Conservation (phyloP, 2,888 invertebrate species). For the Epirrhoe tristata region DNA sequence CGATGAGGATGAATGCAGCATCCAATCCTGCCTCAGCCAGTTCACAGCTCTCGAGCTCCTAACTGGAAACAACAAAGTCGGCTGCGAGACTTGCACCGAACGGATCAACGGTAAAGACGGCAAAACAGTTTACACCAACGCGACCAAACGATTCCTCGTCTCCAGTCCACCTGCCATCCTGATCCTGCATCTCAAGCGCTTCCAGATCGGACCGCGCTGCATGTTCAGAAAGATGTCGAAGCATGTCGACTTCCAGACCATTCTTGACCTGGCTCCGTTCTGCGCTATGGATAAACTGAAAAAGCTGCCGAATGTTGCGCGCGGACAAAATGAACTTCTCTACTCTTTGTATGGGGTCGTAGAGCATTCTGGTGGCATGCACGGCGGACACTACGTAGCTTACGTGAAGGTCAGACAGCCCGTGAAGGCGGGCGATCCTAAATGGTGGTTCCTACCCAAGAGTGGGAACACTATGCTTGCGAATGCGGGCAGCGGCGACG, state of each 20-base stretch:
- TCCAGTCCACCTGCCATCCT: slow-evolving; percentile 96
- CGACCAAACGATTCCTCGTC: slow-evolving; percentile 94
- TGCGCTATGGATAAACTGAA: slow-evolving; percentile 89
- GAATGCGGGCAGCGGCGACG: slow-evolving; percentile 71
- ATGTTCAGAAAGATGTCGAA: slow-evolving; percentile 94
- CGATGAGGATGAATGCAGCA: slow-evolving; percentile 92
- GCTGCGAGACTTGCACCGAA: slow-evolving; percentile 95
- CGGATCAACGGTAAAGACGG: slow-evolving; percentile 88
- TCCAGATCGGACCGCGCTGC: slow-evolving; percentile 91
- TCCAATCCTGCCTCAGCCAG: slow-evolving; percentile 95
- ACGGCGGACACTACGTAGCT: slow-evolving; percentile 95
- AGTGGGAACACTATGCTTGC: slow-evolving; percentile 83
- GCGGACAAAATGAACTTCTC: slow-evolving; percentile 88
- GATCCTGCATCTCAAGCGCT: slow-evolving; percentile 97
- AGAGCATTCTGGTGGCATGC: slow-evolving; percentile 96
- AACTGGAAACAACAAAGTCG: slow-evolving; percentile 96
- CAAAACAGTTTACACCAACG: slow-evolving; percentile 92
- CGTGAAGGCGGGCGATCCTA: slow-evolving; percentile 86
- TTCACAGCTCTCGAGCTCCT: slow-evolving; percentile 96
- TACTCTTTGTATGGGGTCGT: slow-evolving; percentile 98
- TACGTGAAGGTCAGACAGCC: slow-evolving; percentile 95
- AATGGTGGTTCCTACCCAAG: slow-evolving; percentile 90
- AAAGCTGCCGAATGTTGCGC: slow-evolving; percentile 86
- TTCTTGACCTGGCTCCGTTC: slow-evolving; percentile 96
- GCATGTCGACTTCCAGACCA: slow-evolving; percentile 93